Base-by-base conservation (phyloP, 2,113 vertebrate species). In the Gasterosteus nipponicus region DNA sequence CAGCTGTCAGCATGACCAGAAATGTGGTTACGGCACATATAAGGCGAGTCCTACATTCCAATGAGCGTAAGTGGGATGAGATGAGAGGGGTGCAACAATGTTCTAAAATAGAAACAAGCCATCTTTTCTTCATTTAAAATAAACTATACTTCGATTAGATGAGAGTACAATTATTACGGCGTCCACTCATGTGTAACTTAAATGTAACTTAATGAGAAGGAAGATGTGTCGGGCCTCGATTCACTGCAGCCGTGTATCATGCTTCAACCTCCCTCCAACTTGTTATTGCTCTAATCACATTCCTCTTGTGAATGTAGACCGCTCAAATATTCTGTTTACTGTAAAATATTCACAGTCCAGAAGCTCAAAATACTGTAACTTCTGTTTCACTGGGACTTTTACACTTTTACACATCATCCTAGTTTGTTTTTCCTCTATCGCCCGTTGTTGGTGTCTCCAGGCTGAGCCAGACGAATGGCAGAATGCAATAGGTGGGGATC, bases 1-100 rank as follows among this genome's bases (percentile, higher is more conserved):
- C 53, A 60, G 53, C 33, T 46, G 62, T 70, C 69, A 77, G 49
- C 41, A 60, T 53, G 65, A 65, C 26, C n/a, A 15, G 58, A 58
- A 3, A 9, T 58, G 22, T 68, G 69, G 71, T 85, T 11, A 61
- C 12, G 31, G 47, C 41, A 49, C 26, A 65, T 44, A 41, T 19
- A 16, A 80, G 33, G 63, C 0, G n/a, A 64, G 41, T 29, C 46
- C 65, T 44, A 44, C 35, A 29, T 73, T 18, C 22, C 1, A 33
- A 51, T 60, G 5, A 41, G 22, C 54, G 15, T 31, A 33, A 67
- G 18, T 38, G 35, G 60, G 38, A 63, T n/a, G 26, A 44, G 15
- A 7, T 38, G 12, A 39, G 2, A 5, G 16, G 10, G 18, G 38
- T 74, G 29, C 39, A 47, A 11, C 22, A 38, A 19, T 16, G 29